Evolutionary conservation across 1,140 invertebrate species (phyloP).

Genomic region (Aphelinus atriplicis): DNA sequence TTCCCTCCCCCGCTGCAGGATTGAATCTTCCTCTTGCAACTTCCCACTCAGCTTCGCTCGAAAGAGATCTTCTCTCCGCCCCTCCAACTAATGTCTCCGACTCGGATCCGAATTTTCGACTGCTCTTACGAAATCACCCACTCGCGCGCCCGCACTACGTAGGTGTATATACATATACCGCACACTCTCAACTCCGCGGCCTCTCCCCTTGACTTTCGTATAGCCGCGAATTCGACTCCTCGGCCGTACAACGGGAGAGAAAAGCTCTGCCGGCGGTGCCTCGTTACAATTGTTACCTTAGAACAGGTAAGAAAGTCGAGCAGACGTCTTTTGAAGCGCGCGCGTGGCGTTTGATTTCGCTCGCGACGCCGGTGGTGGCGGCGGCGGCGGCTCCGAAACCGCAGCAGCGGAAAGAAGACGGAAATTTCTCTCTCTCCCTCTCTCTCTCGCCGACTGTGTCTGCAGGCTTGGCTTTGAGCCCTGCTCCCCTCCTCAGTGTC

Average conservation of each 20-base stretch:
- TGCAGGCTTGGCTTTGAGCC: constrained; percentile 22
- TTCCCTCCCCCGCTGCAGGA: no score
- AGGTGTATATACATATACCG: neutral
- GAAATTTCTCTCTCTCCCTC: neutral
- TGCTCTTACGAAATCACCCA: neutral
- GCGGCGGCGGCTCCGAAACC: neutral
- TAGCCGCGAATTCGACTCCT: neutral
- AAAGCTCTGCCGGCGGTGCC: neutral
- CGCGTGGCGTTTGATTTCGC: neutral
- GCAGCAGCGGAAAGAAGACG: constrained; percentile 10
- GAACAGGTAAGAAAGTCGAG: constrained; percentile 3
- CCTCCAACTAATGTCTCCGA: neutral
- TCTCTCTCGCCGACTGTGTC: constrained; percentile 16
- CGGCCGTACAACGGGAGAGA: neutral
- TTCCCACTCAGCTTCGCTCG: neutral
- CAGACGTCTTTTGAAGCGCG: neutral
- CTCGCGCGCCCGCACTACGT: neutral
- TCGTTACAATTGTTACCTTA: constrained; percentile 24
- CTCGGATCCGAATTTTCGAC: neutral
- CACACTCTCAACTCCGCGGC: neutral
- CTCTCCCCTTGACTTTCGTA: no score
- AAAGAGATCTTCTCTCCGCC: neutral
- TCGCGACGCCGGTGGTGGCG: neutral
- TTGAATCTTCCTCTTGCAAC: no score
- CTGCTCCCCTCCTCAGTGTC: neutral